These are phyloP conservation scores for Carassius gibelio DNA, from an alignment of 2,113 vertebrate species.

Conservation along the genomic window DNA sequence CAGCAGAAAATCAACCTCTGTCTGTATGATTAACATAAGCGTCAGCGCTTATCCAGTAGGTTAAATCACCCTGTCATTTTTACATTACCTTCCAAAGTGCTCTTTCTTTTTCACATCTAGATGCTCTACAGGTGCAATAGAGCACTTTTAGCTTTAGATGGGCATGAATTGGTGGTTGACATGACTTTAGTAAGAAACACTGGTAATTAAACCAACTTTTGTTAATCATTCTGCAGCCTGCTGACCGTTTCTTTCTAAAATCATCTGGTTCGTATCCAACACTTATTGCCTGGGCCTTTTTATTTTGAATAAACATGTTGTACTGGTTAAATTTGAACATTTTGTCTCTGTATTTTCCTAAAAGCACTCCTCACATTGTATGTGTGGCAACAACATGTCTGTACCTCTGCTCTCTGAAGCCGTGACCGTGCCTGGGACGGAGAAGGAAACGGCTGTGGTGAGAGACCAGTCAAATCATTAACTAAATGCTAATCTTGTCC, in stretches of 20 bases:
- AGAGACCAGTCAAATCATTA: constrained; percentile 63
- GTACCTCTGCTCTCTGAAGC: constrained; percentile 96
- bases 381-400: constrained; percentile 99
- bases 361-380: constrained; percentile 85
- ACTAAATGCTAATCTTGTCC: neutral
- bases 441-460: constrained; percentile 97
- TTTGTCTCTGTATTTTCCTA: constrained; percentile 2
- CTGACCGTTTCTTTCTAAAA: constrained; percentile 29
- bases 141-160: neutral
- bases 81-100: neutral
- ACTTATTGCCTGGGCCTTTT: neutral
- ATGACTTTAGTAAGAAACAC: neutral
- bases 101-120: neutral
- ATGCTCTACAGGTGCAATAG: neutral
- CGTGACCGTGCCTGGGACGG: constrained; percentile 90
- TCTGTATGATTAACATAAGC: constrained; percentile 5
- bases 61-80: neutral
- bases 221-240: constrained; percentile 45
- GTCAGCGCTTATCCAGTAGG: neutral
- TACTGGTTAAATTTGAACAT: neutral
- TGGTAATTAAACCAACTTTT: constrained; percentile 36
- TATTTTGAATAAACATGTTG: neutral
- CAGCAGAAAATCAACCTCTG: neutral
- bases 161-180: constrained; percentile 22
- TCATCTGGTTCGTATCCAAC: constrained; percentile 28